Evolutionary conservation across 2,113 vertebrate species (phyloP).

Genomic region (Toxostoma redivivum): DNA sequence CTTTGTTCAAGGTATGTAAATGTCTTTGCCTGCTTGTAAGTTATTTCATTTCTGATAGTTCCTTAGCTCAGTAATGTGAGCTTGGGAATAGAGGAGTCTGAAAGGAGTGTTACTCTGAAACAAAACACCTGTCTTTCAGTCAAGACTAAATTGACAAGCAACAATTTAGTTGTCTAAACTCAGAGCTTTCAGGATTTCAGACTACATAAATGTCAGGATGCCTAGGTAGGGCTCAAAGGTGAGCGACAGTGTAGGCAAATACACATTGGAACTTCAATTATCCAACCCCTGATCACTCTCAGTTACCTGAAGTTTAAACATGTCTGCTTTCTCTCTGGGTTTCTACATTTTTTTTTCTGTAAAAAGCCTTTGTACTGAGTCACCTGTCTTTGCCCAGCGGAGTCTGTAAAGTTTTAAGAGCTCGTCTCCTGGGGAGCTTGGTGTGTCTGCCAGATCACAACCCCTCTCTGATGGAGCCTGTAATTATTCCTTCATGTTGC

Average conservation of each 20-base stretch:
- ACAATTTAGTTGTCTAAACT: constrained; percentile 83
- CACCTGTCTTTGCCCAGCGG: neutral
- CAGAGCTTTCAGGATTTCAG: constrained; percentile 77
- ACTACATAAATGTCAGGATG: constrained; percentile 76
- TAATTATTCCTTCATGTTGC: constrained; percentile 4
- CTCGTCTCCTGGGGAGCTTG: neutral
- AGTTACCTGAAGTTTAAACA: constrained; percentile 52
- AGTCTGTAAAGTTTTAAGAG: constrained; percentile 9
- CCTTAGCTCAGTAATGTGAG: constrained; percentile 41
- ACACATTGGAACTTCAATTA: constrained; percentile 60
- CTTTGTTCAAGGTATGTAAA: constrained; percentile 36
- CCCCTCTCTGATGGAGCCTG: neutral
- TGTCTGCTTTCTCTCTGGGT: neutral
- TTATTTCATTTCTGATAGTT: constrained; percentile 31
- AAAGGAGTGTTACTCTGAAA: constrained; percentile 72
- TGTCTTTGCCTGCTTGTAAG: neutral
- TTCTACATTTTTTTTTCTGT: constrained; percentile 4
- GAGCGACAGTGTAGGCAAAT: constrained; percentile 70
- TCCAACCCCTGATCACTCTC: constrained; percentile 42
- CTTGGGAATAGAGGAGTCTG: constrained; percentile 64
- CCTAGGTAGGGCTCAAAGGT: constrained; percentile 76
- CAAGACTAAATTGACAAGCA: constrained; percentile 76
- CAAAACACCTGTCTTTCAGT: constrained; percentile 80
- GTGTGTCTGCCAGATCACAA: constrained; percentile 9
- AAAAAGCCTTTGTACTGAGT: neutral